Conservation (phyloP, 2,113 vertebrate species). For the Felis catus region DNA sequence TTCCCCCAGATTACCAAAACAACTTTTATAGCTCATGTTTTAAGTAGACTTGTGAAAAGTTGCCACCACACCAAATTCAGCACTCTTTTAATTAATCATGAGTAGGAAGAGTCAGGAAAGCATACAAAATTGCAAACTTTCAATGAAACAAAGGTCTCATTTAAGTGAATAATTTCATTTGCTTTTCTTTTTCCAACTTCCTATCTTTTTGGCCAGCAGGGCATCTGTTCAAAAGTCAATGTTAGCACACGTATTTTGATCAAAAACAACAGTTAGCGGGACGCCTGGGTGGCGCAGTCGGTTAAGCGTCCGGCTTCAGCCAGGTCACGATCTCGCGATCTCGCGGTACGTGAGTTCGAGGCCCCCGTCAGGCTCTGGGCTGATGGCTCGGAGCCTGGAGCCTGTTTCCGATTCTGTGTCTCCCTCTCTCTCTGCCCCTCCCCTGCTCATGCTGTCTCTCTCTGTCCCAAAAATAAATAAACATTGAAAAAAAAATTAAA, state of each 20-base stretch:
- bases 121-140: background rate
- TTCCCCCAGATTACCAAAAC: background rate
- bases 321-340: too few species aligned
- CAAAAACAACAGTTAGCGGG: background rate
- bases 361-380: too few species aligned
- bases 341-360: too few species aligned
- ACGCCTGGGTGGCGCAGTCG: too few species aligned
- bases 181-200: slow-evolving; percentile 1
- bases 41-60: slow-evolving; percentile 28
- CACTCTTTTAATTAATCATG: background rate
- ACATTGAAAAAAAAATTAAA: too few species aligned
- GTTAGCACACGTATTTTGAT: background rate
- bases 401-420: too few species aligned
- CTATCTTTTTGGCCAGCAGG: background rate
- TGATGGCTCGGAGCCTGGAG: too few species aligned
- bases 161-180: background rate
- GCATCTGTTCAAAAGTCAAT: slow-evolving; percentile 15
- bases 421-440: too few species aligned
- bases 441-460: too few species aligned
- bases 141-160: background rate
- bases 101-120: background rate
- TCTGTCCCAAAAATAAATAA: too few species aligned
- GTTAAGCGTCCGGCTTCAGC: too few species aligned
- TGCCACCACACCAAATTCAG: background rate
- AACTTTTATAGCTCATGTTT: background rate